Evolutionary conservation across 2,797 vertebrate species (phyloP).

Genomic region (Alosa sapidissima): DNA sequence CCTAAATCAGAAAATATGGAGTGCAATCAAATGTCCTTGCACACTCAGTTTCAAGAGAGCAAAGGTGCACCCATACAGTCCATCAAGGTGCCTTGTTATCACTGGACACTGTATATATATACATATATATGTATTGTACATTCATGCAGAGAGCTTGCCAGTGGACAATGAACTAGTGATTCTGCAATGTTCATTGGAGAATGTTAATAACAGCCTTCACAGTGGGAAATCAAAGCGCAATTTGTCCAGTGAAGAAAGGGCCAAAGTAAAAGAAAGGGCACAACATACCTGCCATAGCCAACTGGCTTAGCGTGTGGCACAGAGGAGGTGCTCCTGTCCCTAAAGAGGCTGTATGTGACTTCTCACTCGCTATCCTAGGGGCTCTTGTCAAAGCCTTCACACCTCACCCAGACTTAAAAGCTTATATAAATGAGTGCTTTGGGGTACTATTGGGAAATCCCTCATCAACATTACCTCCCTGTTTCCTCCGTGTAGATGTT

Average conservation of each 20-base stretch:
- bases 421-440: not conserved
- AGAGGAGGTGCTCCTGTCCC: constrained; percentile 6
- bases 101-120: not conserved
- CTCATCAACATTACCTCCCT: not conserved
- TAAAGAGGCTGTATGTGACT: constrained; percentile 17
- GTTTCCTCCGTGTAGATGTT: not conserved
- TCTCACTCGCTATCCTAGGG: constrained; percentile 28
- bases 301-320: constrained; percentile 36
- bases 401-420: not conserved
- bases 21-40: not conserved
- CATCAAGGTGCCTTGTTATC: not conserved
- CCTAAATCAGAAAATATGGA: constrained; percentile 16
- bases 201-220: constrained; percentile 13
- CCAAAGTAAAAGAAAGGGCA: constrained; percentile 10
- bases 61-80: not conserved
- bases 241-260: constrained; percentile 4
- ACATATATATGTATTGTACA: no score
- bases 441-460: not conserved
- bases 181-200: not conserved
- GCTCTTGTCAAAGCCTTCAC: constrained; percentile 26
- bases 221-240: not conserved
- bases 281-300: constrained; percentile 32
- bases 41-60: constrained; percentile 26
- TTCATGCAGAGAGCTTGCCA: not conserved
- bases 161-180: constrained; percentile 7